These are phyloP conservation scores for Tolmerus cingulatus DNA, from an alignment of 2,888 invertebrate genomes.

Conservation along the genomic window DNA sequence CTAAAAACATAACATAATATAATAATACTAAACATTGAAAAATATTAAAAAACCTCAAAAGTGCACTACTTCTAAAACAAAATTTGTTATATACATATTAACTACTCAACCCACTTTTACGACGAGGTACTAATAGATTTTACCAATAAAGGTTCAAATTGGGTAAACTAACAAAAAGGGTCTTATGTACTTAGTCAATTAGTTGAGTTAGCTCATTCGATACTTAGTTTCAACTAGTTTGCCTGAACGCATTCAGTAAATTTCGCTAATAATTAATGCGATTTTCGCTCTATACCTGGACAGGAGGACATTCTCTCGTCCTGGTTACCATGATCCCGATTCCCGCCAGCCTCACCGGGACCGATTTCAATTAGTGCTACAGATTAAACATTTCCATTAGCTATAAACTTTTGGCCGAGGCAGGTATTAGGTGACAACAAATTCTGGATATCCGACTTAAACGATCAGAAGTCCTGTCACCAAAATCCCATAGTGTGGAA, in stretches of 20 bases:
- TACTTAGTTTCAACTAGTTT: neutral
- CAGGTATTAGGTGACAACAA: neutral
- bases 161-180: neutral
- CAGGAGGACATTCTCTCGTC: neutral
- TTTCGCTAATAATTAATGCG: neutral
- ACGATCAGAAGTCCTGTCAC: neutral
- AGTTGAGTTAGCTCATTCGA: neutral
- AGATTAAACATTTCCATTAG: neutral
- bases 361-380: neutral
- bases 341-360: neutral
- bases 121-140: neutral
- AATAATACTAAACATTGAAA: no score
- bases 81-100: no score
- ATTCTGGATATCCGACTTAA: neutral
- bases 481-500: neutral
- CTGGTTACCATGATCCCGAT: neutral
- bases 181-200: neutral
- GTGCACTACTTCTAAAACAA: no score
- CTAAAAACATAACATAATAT: no score
- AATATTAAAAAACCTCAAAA: no score
- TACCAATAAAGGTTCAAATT: neutral
- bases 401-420: neutral
- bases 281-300: neutral
- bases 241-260: neutral
- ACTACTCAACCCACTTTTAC: no score